These are phyloP conservation scores for Labeo rohita DNA, from an alignment of 2,113 vertebrate species.

Conservation along the genomic window DNA sequence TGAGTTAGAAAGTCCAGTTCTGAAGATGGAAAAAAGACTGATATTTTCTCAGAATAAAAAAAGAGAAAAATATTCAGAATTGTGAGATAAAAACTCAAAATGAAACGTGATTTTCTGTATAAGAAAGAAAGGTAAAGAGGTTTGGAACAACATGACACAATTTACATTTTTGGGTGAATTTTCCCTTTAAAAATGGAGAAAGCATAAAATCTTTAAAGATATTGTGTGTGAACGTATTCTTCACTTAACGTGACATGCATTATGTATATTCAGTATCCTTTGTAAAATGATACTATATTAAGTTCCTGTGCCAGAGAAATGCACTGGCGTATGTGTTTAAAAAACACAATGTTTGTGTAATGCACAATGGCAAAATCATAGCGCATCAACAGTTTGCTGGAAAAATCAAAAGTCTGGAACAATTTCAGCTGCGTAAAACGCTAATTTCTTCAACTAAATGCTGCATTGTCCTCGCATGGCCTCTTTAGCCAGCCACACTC, in stretches of 20 bases:
- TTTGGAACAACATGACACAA: not conserved
- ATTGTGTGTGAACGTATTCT: not conserved
- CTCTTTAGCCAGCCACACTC: slow-evolving; percentile 32
- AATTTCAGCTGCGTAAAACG: not conserved
- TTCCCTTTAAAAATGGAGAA: not conserved
- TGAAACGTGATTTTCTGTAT: too few relatives aligned
- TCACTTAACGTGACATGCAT: not conserved
- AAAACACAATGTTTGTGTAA: not conserved
- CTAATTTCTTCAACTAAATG: not conserved
- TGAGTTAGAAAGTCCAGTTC: too few relatives aligned
- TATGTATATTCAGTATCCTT: not conserved
- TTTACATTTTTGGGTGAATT: not conserved
- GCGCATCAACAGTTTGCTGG: slow-evolving; percentile 5
- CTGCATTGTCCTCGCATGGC: slow-evolving; percentile 38
- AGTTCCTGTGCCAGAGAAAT: not conserved
- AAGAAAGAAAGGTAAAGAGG: not conserved
- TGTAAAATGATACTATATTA: not conserved
- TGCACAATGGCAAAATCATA: not conserved
- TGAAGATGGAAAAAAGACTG: too few relatives aligned
- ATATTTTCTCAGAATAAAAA: too few relatives aligned
- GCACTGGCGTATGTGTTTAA: not conserved
- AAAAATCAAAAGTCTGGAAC: not conserved
- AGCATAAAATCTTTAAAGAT: not conserved
- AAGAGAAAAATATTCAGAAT: too few relatives aligned
- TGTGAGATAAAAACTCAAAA: too few relatives aligned